These are phyloP conservation scores for Varanus komodoensis DNA, from an alignment of 2,113 vertebrate species.

Conservation along the genomic window DNA sequence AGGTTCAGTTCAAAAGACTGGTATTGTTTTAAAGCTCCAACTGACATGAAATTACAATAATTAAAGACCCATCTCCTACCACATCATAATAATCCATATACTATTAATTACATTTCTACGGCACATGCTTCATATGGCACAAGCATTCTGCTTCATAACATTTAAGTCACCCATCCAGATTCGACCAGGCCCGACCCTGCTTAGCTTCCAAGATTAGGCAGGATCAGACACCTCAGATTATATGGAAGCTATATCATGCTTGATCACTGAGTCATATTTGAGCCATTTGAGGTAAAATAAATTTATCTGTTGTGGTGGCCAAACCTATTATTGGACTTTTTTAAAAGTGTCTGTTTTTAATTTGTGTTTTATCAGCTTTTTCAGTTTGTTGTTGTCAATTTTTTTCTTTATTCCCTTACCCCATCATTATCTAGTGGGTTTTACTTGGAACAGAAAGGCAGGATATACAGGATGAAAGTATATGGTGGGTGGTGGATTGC, in stretches of 20 bases:
- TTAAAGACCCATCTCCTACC: neutral
- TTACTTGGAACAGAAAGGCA: neutral
- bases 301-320: neutral
- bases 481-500: neutral
- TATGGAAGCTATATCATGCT: neutral
- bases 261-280: too few relatives aligned
- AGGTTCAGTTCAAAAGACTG: neutral
- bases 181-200: too few relatives aligned
- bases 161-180: too few relatives aligned
- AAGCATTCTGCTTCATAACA: too few relatives aligned
- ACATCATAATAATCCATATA: neutral
- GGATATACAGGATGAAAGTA: neutral
- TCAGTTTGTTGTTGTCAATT: neutral
- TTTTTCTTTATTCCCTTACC: neutral
- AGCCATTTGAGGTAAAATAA: neutral
- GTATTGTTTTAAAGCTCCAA: neutral
- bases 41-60: neutral
- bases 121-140: too few relatives aligned
- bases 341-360: neutral
- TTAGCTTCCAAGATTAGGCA: too few relatives aligned
- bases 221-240: too few relatives aligned
- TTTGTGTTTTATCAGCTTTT: neutral
- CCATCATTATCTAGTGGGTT: neutral
- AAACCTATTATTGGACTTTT: neutral
- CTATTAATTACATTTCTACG: too few relatives aligned